These are phyloP conservation scores for Darevskia nairensis DNA, from an alignment of 2,797 vertebrate species.

Conservation along the genomic window DNA sequence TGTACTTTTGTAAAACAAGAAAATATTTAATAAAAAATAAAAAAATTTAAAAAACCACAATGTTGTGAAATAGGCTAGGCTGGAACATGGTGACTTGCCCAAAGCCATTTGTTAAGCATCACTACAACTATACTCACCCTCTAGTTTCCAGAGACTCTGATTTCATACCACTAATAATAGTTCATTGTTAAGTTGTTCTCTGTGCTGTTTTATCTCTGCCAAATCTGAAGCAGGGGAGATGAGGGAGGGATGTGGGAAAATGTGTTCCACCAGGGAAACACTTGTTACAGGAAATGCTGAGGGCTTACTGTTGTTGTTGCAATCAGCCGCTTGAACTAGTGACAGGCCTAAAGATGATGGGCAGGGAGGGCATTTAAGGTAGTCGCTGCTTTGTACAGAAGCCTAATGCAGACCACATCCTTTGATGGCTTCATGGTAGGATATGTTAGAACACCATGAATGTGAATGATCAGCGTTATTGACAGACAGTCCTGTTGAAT, in stretches of 20 bases:
- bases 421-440: neutral
- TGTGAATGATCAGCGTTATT: fast-evolving
- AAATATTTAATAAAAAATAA: too few species aligned
- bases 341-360: conserved; percentile 19
- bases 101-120: neutral
- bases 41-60: neutral
- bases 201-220: neutral
- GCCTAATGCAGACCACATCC: neutral
- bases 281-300: neutral
- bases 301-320: neutral
- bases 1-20: too few species aligned
- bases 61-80: neutral
- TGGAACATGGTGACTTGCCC: neutral
- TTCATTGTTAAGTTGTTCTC: neutral
- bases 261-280: neutral
- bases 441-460: neutral
- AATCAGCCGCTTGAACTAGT: neutral
- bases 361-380: neutral
- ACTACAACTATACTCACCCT: neutral
- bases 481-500: neutral
- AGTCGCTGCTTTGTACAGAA: conserved; percentile 9
- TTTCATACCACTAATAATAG: neutral
- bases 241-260: neutral
- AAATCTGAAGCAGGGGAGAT: neutral
- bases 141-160: neutral